Evolutionary conservation across 1,140 invertebrate genomes (phyloP).

Genomic region (Heterodera schachtii): DNA sequence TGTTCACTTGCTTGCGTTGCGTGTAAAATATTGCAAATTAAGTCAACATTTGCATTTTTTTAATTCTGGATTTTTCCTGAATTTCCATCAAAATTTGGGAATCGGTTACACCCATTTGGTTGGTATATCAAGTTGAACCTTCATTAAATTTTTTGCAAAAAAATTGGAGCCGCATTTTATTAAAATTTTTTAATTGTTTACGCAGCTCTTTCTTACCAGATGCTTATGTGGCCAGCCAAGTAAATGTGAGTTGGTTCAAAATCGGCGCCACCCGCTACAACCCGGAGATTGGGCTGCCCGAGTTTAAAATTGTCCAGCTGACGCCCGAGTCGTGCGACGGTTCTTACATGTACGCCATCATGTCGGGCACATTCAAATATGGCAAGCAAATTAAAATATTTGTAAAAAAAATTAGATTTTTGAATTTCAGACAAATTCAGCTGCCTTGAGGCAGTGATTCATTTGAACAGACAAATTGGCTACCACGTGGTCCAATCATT

Average conservation of each 20-base stretch:
- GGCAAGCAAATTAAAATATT: slow-evolving; percentile 33
- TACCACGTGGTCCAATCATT: slow-evolving; percentile 85
- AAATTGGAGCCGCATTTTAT: no score
- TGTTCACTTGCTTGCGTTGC: no score
- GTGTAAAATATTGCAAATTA: no score
- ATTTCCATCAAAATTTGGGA: no score
- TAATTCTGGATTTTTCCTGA: no score
- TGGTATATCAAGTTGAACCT: no score
- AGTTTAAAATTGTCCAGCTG: slow-evolving; percentile 56
- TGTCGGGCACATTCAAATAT: slow-evolving; percentile 51
- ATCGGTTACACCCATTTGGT: no score
- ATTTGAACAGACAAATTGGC: slow-evolving; percentile 81
- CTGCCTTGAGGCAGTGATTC: slow-evolving; percentile 75
- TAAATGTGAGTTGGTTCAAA: slow-evolving; percentile 63
- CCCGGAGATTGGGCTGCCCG: slow-evolving; percentile 60
- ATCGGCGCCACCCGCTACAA: slow-evolving; percentile 55
- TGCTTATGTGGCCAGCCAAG: slow-evolving; percentile 60
- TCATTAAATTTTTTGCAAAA: no score
- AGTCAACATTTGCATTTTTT: no score
- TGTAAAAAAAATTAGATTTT: no score
- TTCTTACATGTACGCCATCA: slow-evolving; percentile 62
- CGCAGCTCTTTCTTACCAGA: no score
- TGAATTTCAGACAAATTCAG: slow-evolving; percentile 71
- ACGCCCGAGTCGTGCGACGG: slow-evolving; percentile 59
- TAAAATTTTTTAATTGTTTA: no score